phyloP scores from a whole-genome alignment of 1,140 invertebrate species.

The Amphibalanus amphitrite region DNA sequence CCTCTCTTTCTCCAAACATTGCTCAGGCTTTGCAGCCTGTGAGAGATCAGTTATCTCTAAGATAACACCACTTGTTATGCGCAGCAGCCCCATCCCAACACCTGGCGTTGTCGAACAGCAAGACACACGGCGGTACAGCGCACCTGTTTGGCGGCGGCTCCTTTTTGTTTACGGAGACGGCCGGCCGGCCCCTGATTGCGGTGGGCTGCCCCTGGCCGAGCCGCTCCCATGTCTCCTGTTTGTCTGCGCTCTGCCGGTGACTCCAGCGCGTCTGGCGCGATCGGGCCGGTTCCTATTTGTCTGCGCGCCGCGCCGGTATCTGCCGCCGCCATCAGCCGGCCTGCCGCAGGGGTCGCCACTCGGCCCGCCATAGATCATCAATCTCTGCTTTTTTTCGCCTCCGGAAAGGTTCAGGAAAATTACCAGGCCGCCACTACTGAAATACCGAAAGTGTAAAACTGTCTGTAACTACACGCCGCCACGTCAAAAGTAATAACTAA shows the following conservation, averaged over 20 bases:
- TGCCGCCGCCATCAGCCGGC: neutral
- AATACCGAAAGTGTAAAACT: neutral
- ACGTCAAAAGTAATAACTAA: neutral
- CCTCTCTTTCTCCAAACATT: too few species aligned
- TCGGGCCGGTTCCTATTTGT: neutral
- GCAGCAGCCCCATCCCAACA: too few species aligned
- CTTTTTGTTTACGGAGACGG: too few species aligned
- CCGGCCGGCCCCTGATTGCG: too few species aligned
- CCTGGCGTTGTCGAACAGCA: too few species aligned
- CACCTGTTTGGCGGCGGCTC: too few species aligned
- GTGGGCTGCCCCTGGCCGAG: too few species aligned
- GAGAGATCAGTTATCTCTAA: too few species aligned
- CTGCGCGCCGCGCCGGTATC: neutral
- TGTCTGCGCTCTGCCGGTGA: neutral
- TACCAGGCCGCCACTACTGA: neutral
- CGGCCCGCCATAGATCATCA: neutral
- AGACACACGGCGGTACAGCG: too few species aligned
- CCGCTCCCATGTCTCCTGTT: neutral
- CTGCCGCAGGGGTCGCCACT: neutral
- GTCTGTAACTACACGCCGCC: neutral
- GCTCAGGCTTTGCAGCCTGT: too few species aligned
- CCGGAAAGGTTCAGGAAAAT: slow-evolving; percentile 4
- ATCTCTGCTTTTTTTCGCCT: slow-evolving; percentile 3
- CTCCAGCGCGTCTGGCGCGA: neutral
- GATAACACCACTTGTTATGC: too few species aligned